Evolutionary conservation across 1,140 invertebrate species (phyloP).

Genomic region (Zaprionus taronus): DNA sequence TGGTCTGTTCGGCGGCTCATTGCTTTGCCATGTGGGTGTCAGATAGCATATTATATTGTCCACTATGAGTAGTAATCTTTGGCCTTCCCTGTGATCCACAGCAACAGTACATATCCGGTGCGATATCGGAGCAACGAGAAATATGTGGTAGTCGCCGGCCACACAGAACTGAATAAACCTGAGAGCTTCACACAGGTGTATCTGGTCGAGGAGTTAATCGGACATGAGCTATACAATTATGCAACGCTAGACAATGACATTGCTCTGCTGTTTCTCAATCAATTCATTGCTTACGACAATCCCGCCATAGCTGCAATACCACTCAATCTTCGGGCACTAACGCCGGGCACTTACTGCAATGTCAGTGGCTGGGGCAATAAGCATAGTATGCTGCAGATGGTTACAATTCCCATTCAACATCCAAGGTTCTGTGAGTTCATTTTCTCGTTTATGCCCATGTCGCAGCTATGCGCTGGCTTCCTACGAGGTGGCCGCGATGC

Average conservation of each 20-base stretch:
- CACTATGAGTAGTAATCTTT: not conserved
- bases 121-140: slow-evolving; percentile 12
- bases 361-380: slow-evolving; percentile 64
- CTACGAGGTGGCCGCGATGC: slow-evolving; percentile 63
- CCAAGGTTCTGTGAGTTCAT: slow-evolving; percentile 36
- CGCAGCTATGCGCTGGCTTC: slow-evolving; percentile 70
- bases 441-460: slow-evolving; percentile 38
- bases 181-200: slow-evolving; percentile 28
- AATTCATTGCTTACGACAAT: slow-evolving; percentile 20
- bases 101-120: slow-evolving; percentile 25
- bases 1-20: slow-evolving; percentile 61
- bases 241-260: slow-evolving; percentile 59
- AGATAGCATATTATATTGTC: not conserved
- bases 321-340: not conserved
- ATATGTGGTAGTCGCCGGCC: slow-evolving; percentile 51
- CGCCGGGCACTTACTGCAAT: slow-evolving; percentile 37
- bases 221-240: slow-evolving; percentile 25
- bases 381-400: slow-evolving; percentile 31
- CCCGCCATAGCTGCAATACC: slow-evolving; percentile 1
- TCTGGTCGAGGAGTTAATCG: slow-evolving; percentile 47
- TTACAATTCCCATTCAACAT: slow-evolving; percentile 46
- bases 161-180: slow-evolving; percentile 7
- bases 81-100: not conserved
- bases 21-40: slow-evolving; percentile 59
- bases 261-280: slow-evolving; percentile 58